Base-by-base conservation (phyloP, 2,113 vertebrate genomes). In the Plectropomus leopardus region DNA sequence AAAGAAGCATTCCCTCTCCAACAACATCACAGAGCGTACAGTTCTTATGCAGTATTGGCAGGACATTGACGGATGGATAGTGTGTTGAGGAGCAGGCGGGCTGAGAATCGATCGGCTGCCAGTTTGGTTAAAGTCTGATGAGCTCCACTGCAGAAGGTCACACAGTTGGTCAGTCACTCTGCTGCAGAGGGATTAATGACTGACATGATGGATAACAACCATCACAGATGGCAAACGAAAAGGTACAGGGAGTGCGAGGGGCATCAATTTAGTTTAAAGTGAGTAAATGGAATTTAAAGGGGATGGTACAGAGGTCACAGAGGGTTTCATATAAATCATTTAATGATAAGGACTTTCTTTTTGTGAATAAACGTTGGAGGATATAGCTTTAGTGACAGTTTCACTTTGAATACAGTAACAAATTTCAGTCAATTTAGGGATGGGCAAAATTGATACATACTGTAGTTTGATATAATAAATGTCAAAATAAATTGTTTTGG, bases 51-150 rank as follows among this genome's bases (percentile, higher is more conserved):
- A 21, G 67, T 79, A 86, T 70, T 69, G 88, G 84, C 78, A 77
- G 85, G 78, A 75, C 69, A 86, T 47, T 90, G 88, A 90, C 82
- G 60, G 86, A 89, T 81, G 85, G 85, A 86, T 79, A 54, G 78
- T 10, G 65, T 28, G 71, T 11, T 26, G 72, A 76, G 76, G 74
- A 78, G 71, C 60, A 24, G 53, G 73, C 67, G 0, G 59, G 65
- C 80, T 64, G 47, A 45, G 65, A 67, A 92, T 93, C 19, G 88
- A 93, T 85, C 7, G 11, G 57, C 88, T 90, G 91, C 85, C 88
- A 78, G 68, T 80, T 68, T 72, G 67, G 86, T 68, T 78, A 34
- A 82, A 86, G 65, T 86, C 73, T 82, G 86, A 87, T 83, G 86
- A 89, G 82, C 84, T 87, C 60, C 74, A 71, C 67, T 71, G 82